These are phyloP conservation scores for Microtus oregoni DNA, from an alignment of 2,113 vertebrate species.

Conservation along the genomic window DNA sequence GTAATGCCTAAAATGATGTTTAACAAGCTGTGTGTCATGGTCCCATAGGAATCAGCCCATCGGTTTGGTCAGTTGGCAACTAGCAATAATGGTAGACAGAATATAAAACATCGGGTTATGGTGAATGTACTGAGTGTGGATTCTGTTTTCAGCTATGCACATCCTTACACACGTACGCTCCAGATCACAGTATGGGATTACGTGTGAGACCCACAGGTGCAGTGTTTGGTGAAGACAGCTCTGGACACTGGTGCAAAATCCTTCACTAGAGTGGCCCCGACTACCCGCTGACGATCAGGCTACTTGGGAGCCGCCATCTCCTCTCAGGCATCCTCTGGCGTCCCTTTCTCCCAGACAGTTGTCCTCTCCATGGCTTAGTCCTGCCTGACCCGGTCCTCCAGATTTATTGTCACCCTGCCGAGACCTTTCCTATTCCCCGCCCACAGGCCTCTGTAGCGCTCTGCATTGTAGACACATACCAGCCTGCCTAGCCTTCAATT, in stretches of 20 bases:
- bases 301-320: neutral
- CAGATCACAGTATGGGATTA: neutral
- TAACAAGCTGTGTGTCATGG: neutral
- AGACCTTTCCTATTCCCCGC: too few relatives aligned
- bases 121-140: neutral
- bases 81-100: neutral
- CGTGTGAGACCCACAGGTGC: neutral
- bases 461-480: too few relatives aligned
- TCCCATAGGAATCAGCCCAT: neutral
- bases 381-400: rapidly evolving
- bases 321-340: neutral
- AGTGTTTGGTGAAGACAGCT: neutral
- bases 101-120: neutral
- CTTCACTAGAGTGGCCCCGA: too few relatives aligned
- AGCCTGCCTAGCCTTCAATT: too few relatives aligned
- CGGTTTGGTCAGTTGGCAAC: neutral
- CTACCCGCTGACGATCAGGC: neutral
- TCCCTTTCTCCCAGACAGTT: neutral
- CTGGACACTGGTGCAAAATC: too few relatives aligned
- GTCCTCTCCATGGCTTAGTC: neutral
- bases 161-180: rapidly evolving
- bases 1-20: neutral
- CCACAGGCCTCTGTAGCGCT: neutral
- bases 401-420: neutral
- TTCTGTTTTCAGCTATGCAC: neutral